Percentiles rank a stretch among this genome's conserved stretches.
These are phyloP conservation scores for Furcifer pardalis DNA, from an alignment of 2,797 vertebrate genomes.

Conservation along the genomic window DNA sequence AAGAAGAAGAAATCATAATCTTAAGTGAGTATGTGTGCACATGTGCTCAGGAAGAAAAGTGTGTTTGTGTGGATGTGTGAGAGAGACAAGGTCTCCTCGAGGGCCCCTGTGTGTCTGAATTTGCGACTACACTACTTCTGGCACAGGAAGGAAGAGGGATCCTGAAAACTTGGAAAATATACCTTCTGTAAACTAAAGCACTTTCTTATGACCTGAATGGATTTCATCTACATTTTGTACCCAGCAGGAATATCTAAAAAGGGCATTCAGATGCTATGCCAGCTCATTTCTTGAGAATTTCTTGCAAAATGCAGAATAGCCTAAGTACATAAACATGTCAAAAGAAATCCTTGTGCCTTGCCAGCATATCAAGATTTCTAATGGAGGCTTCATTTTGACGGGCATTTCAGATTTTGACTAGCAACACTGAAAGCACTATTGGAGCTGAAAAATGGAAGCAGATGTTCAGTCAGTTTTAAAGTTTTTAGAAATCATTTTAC, in stretches of 20 bases:
- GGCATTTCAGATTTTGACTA: conserved; percentile 23
- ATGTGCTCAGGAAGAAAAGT: too few relatives aligned
- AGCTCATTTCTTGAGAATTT: conserved; percentile 5
- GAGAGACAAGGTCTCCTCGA: too few relatives aligned
- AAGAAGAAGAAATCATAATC: too few relatives aligned
- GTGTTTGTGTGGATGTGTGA: too few relatives aligned
- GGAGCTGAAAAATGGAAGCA: neutral
- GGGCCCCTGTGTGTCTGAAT: too few relatives aligned
- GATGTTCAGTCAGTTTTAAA: neutral
- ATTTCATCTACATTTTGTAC: conserved; percentile 56
- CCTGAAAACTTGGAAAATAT: neutral
- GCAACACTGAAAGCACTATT: neutral
- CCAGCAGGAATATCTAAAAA: conserved; percentile 56
- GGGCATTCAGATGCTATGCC: conserved; percentile 34
- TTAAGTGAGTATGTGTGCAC: too few relatives aligned
- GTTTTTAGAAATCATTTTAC: neutral
- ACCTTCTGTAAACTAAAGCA: neutral
- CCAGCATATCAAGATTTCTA: conserved; percentile 40
- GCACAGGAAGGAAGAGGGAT: too few relatives aligned
- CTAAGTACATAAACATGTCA: conserved; percentile 26
- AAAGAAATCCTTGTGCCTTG: conserved; percentile 3
- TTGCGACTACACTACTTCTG: too few relatives aligned
- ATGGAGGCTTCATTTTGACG: conserved; percentile 47
- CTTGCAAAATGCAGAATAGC: conserved; percentile 20
- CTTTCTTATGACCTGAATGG: conserved; percentile 19